Conservation (phyloP, 2,797 vertebrate genomes). For the Rhabdophis nuchalis region DNA sequence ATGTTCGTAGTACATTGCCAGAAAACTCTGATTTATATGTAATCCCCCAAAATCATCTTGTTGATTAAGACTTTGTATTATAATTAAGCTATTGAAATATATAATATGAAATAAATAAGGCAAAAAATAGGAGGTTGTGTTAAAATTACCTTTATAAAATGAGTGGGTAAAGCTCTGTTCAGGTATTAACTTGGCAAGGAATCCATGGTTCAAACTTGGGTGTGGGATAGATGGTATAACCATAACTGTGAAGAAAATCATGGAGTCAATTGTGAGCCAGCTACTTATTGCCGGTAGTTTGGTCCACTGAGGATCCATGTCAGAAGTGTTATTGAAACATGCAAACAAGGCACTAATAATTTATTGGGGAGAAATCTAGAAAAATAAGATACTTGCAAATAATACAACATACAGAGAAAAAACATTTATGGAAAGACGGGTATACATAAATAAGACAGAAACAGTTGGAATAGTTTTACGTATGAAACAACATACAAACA, state of each 20-base stretch:
- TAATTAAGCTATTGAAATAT: conserved; percentile 49
- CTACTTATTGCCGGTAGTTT: conserved; percentile 59
- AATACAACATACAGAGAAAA: conserved; percentile 47
- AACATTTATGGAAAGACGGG: conserved; percentile 55
- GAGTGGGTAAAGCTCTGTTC: conserved; percentile 79
- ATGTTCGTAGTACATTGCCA: conserved; percentile 39
- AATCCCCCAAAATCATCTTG: conserved; percentile 54
- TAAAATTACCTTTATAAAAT: conserved; percentile 79
- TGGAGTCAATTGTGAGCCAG: conserved; percentile 70
- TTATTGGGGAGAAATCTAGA: conserved; percentile 49
- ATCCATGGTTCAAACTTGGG: conserved; percentile 80
- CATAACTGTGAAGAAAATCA: conserved; percentile 79
- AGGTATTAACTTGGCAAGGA: conserved; percentile 80
- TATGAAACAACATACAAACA: conserved; percentile 19
- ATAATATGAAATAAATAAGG: conserved; percentile 65
- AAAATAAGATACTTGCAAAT: conserved; percentile 54
- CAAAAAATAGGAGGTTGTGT: conserved; percentile 65
- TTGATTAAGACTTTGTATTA: conserved; percentile 60
- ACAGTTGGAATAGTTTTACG: conserved; percentile 35
- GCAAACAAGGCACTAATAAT: conserved; percentile 58
- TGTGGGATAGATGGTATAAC: conserved; percentile 80
- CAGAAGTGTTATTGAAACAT: conserved; percentile 61
- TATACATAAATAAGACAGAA: conserved; percentile 48
- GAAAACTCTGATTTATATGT: conserved; percentile 55
- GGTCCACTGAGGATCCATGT: conserved; percentile 63